Conservation (phyloP, 2,888 invertebrate species). For the Neoaliturus tenellus region DNA sequence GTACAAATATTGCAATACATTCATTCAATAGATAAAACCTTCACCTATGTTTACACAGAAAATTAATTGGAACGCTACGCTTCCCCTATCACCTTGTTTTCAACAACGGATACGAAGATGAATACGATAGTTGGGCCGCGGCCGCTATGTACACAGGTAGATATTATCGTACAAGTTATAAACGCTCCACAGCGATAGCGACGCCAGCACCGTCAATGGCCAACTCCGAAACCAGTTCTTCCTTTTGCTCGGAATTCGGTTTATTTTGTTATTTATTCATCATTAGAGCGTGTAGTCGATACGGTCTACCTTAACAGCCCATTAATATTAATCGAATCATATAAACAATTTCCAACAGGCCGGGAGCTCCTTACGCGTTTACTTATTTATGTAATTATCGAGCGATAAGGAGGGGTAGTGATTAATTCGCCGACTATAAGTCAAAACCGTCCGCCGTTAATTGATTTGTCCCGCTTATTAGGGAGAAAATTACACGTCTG, state of each 20-base stretch:
- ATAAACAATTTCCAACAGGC: slow-evolving; percentile 27
- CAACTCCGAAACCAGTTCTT: slow-evolving; percentile 40
- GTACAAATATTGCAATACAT: too few relatives aligned
- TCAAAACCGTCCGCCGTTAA: slow-evolving; percentile 30
- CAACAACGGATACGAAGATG: too few relatives aligned
- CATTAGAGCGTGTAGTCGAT: slow-evolving; percentile 49
- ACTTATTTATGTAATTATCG: slow-evolving; percentile 38
- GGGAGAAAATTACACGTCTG: slow-evolving; percentile 41
- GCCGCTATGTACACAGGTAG: too few relatives aligned
- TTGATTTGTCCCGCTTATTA: slow-evolving; percentile 50
- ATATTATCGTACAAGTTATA: too few relatives aligned
- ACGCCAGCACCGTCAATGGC: not conserved
- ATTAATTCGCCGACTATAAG: slow-evolving; percentile 43
- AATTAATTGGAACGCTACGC: too few relatives aligned
- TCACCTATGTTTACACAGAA: too few relatives aligned
- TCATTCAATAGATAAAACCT: too few relatives aligned
- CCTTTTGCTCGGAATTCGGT: slow-evolving; percentile 49
- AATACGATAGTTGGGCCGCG: too few relatives aligned
- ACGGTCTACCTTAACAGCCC: slow-evolving; percentile 50
- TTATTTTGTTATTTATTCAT: slow-evolving; percentile 51
- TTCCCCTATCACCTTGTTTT: too few relatives aligned
- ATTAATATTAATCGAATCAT: slow-evolving; percentile 53
- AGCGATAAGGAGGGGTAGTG: slow-evolving; percentile 13
- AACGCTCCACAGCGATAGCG: not conserved
- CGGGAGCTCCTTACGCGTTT: slow-evolving; percentile 27